Evolutionary conservation across 2,888 invertebrate species (phyloP).

Genomic region (Cylindroiulus punctatus): DNA sequence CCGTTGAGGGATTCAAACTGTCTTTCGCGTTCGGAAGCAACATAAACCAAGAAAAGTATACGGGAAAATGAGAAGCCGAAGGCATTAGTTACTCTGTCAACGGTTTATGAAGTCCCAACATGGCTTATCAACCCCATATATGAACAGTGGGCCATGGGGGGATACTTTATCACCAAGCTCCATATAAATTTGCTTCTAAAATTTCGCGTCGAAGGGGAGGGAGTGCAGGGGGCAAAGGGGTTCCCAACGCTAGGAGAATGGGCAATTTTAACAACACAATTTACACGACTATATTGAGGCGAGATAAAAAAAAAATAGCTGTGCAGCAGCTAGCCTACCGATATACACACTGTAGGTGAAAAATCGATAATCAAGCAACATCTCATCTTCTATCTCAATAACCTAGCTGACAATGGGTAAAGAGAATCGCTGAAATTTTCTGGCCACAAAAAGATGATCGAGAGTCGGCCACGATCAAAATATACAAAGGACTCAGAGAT

Average conservation of each 20-base stretch:
- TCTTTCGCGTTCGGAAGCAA: neutral
- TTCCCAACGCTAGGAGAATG: constrained; percentile 12
- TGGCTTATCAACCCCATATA: constrained; percentile 14
- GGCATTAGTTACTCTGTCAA: constrained; percentile 38
- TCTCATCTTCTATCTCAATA: constrained; percentile 42
- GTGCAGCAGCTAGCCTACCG: neutral
- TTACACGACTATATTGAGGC: constrained; percentile 31
- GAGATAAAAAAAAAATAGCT: constrained; percentile 38
- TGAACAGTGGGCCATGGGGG: constrained; percentile 26
- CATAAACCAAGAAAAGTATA: constrained; percentile 7
- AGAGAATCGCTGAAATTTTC: constrained; percentile 34
- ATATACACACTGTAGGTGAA: no score
- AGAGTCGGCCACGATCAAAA: constrained; percentile 14
- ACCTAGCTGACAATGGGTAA: constrained; percentile 29
- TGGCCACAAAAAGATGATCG: constrained; percentile 16
- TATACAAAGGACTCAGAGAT: neutral
- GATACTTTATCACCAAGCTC: neutral
- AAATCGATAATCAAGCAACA: constrained; percentile 38
- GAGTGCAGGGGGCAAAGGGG: constrained; percentile 10
- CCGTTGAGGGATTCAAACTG: constrained; percentile 15
- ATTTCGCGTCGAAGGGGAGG: neutral
- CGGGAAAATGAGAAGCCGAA: neutral
- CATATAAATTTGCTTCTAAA: constrained; percentile 30
- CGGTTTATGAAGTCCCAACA: constrained; percentile 34
- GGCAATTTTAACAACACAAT: constrained; percentile 34